Conservation (phyloP, 2,797 vertebrate genomes). For the Coendou prehensilis region DNA sequence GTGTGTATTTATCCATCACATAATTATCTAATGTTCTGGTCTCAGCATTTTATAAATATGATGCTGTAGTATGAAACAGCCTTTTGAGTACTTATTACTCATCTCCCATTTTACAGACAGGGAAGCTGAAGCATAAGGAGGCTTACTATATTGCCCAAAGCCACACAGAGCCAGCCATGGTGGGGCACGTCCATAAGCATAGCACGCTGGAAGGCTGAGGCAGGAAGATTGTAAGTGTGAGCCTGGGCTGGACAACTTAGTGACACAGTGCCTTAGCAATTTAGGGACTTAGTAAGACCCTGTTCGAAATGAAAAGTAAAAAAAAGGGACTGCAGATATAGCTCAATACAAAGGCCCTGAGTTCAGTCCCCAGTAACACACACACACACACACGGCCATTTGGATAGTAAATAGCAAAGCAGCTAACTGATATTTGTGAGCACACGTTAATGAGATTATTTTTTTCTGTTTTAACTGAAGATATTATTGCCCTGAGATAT, state of each 20-base stretch:
- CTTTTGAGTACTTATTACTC: neutral
- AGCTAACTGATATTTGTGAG: neutral
- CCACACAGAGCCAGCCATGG: neutral
- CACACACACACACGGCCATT: neutral
- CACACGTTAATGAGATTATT: neutral
- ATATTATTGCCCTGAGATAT: conserved; percentile 51
- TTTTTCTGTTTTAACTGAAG: conserved; percentile 22
- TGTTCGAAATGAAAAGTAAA: neutral
- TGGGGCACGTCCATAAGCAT: neutral
- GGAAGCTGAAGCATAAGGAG: neutral
- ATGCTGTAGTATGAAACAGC: neutral
- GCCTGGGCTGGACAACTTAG: neutral
- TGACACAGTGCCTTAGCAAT: neutral
- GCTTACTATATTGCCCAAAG: neutral
- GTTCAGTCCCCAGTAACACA: neutral
- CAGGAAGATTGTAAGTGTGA: neutral
- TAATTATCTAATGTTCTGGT: neutral
- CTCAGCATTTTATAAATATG: neutral
- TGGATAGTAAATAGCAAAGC: neutral
- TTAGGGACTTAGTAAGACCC: neutral
- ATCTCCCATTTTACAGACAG: neutral
- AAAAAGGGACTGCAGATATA: no score
- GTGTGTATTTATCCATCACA: neutral
- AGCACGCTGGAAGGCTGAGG: neutral
- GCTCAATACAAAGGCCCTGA: neutral